Conservation (phyloP, 2,797 vertebrate species). For the Tauraco hartlaubi region DNA sequence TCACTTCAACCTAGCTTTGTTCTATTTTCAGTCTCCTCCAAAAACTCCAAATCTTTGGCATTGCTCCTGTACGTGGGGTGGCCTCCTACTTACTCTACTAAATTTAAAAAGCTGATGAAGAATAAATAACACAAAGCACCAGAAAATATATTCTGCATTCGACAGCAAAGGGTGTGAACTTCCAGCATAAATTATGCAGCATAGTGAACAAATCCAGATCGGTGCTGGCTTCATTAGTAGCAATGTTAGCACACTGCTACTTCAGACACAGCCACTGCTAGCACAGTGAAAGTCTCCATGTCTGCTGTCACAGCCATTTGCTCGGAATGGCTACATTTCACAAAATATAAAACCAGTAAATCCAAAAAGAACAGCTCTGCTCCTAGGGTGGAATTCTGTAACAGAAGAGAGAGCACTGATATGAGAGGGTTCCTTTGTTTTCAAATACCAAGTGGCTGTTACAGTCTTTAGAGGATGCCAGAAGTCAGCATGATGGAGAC, state of each 20-base stretch:
- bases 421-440: neutral
- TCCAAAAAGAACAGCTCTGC: neutral
- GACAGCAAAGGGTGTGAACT: neutral
- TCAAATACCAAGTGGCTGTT: neutral
- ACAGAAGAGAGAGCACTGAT: neutral
- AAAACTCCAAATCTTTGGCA: neutral
- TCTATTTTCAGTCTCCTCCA: neutral
- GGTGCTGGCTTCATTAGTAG: neutral
- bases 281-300: neutral
- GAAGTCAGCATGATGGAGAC: neutral
- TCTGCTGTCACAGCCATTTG: neutral
- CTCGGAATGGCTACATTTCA: neutral
- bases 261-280: neutral
- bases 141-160: neutral
- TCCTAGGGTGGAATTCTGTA: neutral
- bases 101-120: neutral
- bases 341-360: neutral
- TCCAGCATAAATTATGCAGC: neutral
- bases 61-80: neutral
- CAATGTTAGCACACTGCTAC: neutral
- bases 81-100: conserved; percentile 4
- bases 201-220: neutral
- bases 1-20: neutral
- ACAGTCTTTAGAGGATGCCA: neutral
- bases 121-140: neutral